phyloP scores from a whole-genome alignment of 1,140 invertebrate species.

The silkworm (Bombyx mori) region DNA sequence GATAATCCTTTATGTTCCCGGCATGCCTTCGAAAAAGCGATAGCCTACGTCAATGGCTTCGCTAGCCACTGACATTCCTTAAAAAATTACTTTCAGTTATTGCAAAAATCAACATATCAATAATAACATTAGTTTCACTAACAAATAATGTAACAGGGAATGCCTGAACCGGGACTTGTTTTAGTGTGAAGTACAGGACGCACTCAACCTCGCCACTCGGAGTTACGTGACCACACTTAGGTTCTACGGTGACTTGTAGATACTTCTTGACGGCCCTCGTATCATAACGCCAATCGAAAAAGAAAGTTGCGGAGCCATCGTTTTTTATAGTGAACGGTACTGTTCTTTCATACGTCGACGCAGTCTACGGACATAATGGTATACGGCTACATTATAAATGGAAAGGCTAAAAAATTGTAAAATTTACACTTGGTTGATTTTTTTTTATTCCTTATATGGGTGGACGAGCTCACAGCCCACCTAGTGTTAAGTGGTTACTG shows the following conservation, averaged over 20 bases:
- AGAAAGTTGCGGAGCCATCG: constrained; percentile 57
- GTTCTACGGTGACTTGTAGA: constrained; percentile 41
- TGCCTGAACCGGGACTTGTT: constrained; percentile 47
- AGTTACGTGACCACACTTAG: constrained; percentile 36
- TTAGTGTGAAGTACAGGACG: constrained; percentile 43
- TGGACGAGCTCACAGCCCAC: no score
- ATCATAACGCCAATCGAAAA: constrained; percentile 51
- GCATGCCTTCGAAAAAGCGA: no score
- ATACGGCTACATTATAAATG: no score
- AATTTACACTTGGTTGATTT: no score
- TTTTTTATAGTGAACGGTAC: constrained; percentile 56
- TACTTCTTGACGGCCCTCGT: constrained; percentile 44
- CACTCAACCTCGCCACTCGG: constrained; percentile 42
- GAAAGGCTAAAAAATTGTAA: no score
- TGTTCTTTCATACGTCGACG: constrained; percentile 53
- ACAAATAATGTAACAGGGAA: constrained; percentile 50
- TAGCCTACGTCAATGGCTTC: no score
- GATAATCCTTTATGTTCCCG: no score
- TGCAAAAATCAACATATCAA: no score
- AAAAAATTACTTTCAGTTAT: no score
- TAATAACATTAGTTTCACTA: constrained; percentile 9
- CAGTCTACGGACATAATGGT: constrained; percentile 31
- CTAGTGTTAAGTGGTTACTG: no score
- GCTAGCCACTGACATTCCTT: no score
- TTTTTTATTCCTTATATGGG: no score